Evolutionary conservation across 2,797 vertebrate genomes (phyloP), one percentile per base, ranked within the genome.

Genomic region (Chromobotia macracanthus): DNA sequence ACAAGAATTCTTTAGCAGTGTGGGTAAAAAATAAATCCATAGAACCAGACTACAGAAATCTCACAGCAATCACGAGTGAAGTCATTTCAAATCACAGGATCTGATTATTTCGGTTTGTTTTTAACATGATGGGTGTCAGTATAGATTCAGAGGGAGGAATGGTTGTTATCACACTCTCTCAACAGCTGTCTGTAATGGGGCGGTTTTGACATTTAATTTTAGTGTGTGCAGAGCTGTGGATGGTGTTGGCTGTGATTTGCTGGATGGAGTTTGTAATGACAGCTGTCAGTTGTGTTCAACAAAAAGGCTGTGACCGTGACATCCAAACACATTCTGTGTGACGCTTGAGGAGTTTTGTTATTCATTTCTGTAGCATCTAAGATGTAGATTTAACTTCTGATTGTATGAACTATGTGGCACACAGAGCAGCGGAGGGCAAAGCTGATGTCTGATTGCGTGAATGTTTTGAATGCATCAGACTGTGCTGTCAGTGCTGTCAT

Each of bases 201-300:
- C 41, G 15, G 16, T 63, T 83, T 70, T 75, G 79, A 82, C 77
- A 73, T 83, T 73, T 83, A 25, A 83, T 84, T 80, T 83, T 63
- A 73, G 53, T 65, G 46, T 67, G 51, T 73, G 46, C 3, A 60
- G 71, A 13, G 61, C 48, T 46, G 53, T 28, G 48, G 51, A 80
- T 74, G 35, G 77, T 80, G 83, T 71, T 71, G 19, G 51, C 78
- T 75, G 75, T 74, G 72, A 81, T 75, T 65, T 67, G 44, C 50
- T 53, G 61, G 72, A 76, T 65, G 65, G 55, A 72, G 53, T 75
- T 16, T 71, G 63, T 75, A 85, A 77, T 77, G 76, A 80, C n/a
- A 12, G 74, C 74, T 80, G 79, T 83, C 79, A 68, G 48, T 72
- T 67, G 28, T 66, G 38, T 55, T 82, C 64, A 75, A 56, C 63